Conservation (phyloP, 1,140 invertebrate genomes). For the Oryctes rhinoceros region DNA sequence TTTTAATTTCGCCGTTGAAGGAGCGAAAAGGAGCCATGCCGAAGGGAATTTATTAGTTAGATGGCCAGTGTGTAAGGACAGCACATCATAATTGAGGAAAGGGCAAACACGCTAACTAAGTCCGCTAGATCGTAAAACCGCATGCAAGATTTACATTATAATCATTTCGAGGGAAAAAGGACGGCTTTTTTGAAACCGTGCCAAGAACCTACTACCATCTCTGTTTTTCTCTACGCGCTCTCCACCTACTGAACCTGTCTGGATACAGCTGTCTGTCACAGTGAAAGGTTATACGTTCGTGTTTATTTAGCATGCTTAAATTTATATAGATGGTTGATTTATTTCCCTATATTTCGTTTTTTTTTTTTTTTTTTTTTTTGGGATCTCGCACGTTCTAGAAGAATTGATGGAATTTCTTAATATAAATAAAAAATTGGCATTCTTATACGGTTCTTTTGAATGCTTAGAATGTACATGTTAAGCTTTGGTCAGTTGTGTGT, state of each 20-base stretch:
- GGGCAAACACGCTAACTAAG: background rate
- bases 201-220: background rate
- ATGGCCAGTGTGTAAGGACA: background rate
- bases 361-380: too few relatives aligned
- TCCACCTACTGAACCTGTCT: slow-evolving; percentile 11
- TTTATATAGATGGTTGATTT: slow-evolving; percentile 6
- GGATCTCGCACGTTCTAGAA: background rate
- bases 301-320: slow-evolving; percentile 6
- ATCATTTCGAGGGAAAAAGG: background rate
- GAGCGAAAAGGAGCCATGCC: too few relatives aligned
- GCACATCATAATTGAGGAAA: background rate
- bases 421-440: too few relatives aligned
- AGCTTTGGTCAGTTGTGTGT: too few relatives aligned
- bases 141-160: slow-evolving; percentile 18
- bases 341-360: background rate
- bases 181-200: background rate
- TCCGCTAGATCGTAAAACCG: background rate
- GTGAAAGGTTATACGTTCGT: background rate
- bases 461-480: too few relatives aligned
- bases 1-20: too few relatives aligned
- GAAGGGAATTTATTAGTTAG: too few relatives aligned
- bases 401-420: too few relatives aligned
- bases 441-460: too few relatives aligned
- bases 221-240: background rate
- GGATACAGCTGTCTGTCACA: slow-evolving; percentile 20